Percentiles rank a stretch among this genome's conserved stretches.
Evolutionary conservation across 2,113 vertebrate genomes (phyloP).

Genomic region (Harpagus bidentatus): DNA sequence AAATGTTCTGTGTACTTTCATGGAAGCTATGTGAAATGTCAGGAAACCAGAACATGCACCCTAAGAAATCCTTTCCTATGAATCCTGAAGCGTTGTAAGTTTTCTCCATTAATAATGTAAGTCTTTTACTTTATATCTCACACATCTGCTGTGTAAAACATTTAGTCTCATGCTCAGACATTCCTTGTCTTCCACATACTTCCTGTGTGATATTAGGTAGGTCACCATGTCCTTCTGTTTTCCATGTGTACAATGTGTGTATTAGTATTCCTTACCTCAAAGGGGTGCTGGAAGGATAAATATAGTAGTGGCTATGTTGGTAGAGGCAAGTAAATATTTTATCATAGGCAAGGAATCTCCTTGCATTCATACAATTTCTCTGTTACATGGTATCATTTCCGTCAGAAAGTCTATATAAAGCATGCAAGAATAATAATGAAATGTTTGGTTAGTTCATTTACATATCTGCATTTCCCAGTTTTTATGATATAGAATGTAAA

Average conservation of each 20-base stretch:
- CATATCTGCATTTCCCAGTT: background rate
- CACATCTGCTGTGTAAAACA: constrained; percentile 12
- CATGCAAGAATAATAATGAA: background rate
- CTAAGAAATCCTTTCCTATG: background rate
- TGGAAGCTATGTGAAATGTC: background rate
- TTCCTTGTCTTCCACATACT: background rate
- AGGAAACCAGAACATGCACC: background rate
- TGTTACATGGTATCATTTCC: background rate
- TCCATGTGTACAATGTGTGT: background rate
- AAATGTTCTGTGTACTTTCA: background rate
- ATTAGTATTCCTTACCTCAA: constrained; percentile 27
- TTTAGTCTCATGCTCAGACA: background rate
- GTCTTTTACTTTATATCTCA: background rate
- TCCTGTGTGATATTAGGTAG: background rate
- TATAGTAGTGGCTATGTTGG: constrained; percentile 10
- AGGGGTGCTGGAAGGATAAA: constrained; percentile 27
- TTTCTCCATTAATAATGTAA: background rate
- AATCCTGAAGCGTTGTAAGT: background rate
- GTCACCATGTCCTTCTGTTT: constrained; percentile 14
- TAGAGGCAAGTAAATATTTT: constrained; percentile 29
- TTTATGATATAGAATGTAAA: background rate
- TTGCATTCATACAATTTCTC: background rate
- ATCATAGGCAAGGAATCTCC: background rate
- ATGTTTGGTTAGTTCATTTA: background rate
- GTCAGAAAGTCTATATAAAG: background rate